phyloP scores from a whole-genome alignment of 2,113 vertebrate species.

The Neogobius melanostomus region DNA sequence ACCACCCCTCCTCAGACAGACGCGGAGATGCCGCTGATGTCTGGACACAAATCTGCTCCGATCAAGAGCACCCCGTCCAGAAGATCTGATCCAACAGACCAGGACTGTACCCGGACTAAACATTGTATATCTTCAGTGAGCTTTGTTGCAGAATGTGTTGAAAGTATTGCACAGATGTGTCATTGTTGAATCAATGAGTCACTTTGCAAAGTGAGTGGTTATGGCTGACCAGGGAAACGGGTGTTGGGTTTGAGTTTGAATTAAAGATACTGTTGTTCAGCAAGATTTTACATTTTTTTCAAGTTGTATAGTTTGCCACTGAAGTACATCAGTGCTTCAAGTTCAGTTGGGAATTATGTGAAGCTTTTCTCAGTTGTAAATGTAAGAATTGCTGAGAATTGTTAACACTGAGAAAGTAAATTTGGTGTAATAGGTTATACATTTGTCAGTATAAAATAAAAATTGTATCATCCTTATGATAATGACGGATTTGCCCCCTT shows the following conservation, averaged over 20 bases:
- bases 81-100: not conserved
- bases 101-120: not conserved
- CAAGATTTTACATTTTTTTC: too few species aligned
- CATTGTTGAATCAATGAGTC: not conserved
- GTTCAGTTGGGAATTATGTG: too few species aligned
- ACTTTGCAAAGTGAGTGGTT: not conserved
- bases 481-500: too few species aligned
- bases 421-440: too few species aligned
- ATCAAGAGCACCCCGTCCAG: not conserved
- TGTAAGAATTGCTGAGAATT: too few species aligned
- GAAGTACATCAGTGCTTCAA: too few species aligned
- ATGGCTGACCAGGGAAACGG: not conserved
- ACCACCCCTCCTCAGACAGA: not conserved
- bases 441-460: too few species aligned
- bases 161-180: not conserved
- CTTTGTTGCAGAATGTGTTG: not conserved
- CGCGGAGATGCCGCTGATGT: not conserved
- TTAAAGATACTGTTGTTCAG: not conserved
- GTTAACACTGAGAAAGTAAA: too few species aligned
- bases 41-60: conserved; percentile 4
- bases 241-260: not conserved
- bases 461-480: too few species aligned
- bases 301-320: too few species aligned
- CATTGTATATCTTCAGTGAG: not conserved
- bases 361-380: too few species aligned